Conservation (phyloP, 2,797 vertebrate species). For the Pitangus sulphuratus region DNA sequence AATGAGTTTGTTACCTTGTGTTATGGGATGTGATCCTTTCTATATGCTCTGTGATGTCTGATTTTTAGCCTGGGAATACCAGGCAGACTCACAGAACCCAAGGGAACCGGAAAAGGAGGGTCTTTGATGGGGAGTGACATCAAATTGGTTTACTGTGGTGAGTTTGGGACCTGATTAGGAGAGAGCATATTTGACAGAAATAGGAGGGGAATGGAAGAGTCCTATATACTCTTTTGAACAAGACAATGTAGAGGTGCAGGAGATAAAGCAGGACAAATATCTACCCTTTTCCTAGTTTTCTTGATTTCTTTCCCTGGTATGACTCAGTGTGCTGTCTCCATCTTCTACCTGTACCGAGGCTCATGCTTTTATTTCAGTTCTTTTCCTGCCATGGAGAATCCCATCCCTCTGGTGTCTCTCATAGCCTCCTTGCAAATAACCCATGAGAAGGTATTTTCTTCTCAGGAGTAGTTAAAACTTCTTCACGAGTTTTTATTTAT, state of each 20-base stretch:
- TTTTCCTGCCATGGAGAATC: background rate
- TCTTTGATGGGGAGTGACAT: background rate
- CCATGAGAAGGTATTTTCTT: background rate
- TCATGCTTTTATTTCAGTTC: background rate
- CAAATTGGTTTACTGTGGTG: background rate
- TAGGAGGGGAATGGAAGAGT: background rate
- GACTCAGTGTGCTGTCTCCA: background rate
- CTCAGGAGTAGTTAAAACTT: background rate
- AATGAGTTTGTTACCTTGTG: background rate
- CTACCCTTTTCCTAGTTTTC: background rate
- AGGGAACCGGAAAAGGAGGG: background rate
- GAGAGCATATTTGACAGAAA: rapidly evolving
- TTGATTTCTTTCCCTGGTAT: background rate
- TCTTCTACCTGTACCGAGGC: background rate
- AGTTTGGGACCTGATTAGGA: background rate
- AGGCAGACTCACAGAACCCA: background rate
- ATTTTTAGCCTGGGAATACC: background rate
- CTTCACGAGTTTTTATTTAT: background rate
- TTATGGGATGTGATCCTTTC: background rate
- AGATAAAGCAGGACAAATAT: background rate
- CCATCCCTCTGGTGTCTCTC: background rate
- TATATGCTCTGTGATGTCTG: background rate
- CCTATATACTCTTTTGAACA: background rate
- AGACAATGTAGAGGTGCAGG: background rate
- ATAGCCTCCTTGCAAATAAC: background rate